Base-by-base conservation (phyloP, 2,888 invertebrate species). In the Hymenopus coronatus region DNA sequence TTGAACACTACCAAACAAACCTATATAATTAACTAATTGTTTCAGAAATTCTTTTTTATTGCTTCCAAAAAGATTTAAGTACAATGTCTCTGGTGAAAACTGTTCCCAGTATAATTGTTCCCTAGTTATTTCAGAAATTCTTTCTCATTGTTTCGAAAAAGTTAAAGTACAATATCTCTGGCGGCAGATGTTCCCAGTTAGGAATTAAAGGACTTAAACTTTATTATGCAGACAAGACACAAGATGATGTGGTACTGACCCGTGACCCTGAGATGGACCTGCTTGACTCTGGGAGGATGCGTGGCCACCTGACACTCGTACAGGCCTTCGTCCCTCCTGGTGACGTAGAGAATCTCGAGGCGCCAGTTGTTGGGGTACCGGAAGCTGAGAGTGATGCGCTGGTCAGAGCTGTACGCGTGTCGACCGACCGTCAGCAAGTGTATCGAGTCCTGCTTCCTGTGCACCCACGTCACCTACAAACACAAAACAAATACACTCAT, bases 231-330 rank as follows among this genome's bases (percentile, higher is more conserved):
- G 40, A 1, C 9, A 12, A 40, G 12, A 84, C 1, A 30, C n/a
- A n/a, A n/a, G 0, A 28, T 28, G 33, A 84, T 15, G 15, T 25
- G 30, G 27, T n/a, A 82, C 85, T 92, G 91, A 93, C 93, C 93
- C 89, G 94, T 95, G 91, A 95, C 94, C 92, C 94, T 94, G 88
- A 96, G 94, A 91, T 94, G 94, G 92, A 95, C 94, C 92, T 94
- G 94, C 92, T 95, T 95, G 90, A 95, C 94, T 92, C 95, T 93
- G 28, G 95, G 94, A 81, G 95, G 95, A 92, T 95, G 95, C 40
- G 95, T 95, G 87, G 95, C 95, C 89, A 96, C 94, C 93, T 96
- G 95, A 92, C 96, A 96, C 92, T 95, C 95, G 93, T 96, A 96
- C 87, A 95, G 93, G 20, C 95, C 95, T 90, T 95, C 95, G 92